Evolutionary conservation across 2,797 vertebrate species (phyloP).

Genomic region (Pipistrellus pipistrellus): DNA sequence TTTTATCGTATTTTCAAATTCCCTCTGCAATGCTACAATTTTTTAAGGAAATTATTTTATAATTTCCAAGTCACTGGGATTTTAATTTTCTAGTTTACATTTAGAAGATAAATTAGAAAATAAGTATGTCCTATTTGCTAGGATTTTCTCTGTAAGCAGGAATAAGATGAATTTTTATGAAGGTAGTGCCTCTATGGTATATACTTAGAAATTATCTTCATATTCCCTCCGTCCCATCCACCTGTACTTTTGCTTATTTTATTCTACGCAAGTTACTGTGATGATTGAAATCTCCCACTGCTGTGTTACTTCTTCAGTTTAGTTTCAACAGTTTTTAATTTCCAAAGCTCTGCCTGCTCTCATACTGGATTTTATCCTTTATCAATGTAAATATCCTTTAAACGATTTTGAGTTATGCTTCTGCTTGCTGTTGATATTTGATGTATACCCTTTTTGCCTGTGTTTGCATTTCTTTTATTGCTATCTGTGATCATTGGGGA

Average conservation of each 20-base stretch:
- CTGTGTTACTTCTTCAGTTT: neutral
- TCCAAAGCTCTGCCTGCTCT: neutral
- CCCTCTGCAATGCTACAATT: neutral
- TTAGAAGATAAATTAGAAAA: neutral
- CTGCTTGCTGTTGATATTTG: slow-evolving; percentile 56
- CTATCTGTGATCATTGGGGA: neutral
- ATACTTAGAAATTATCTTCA: neutral
- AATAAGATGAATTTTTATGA: neutral
- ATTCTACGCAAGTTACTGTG: neutral
- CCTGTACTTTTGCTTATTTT: neutral
- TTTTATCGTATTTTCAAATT: neutral
- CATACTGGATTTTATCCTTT: slow-evolving; percentile 8
- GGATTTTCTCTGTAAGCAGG: slow-evolving; percentile 21
- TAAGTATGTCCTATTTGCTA: neutral
- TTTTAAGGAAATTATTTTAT: neutral
- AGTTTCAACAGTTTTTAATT: neutral
- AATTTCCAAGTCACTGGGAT: neutral
- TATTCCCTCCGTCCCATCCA: no score
- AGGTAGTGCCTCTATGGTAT: neutral
- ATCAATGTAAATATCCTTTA: neutral
- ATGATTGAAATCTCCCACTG: neutral
- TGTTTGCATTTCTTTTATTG: slow-evolving; percentile 23
- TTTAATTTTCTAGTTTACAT: slow-evolving; percentile 23
- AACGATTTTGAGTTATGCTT: neutral
- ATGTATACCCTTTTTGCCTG: neutral